Percentiles rank a stretch among this genome's conserved stretches.
These are phyloP conservation scores for Drosophila histrio DNA, from an alignment of 2,888 invertebrate genomes.

Conservation along the genomic window DNA sequence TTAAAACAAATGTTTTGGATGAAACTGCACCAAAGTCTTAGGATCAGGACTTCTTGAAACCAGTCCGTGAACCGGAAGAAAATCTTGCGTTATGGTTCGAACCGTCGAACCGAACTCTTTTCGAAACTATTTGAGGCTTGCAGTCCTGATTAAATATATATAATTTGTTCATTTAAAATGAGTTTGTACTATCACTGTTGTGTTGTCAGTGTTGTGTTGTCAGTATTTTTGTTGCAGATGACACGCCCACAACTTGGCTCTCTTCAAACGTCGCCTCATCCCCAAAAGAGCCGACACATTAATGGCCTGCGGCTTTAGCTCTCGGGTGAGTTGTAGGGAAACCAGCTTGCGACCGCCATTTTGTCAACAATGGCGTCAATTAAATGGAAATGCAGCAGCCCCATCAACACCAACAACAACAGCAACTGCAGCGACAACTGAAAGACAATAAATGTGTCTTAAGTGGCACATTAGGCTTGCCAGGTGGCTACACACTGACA, in stretches of 20 bases:
- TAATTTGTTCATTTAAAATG: too few species aligned
- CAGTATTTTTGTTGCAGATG: constrained; percentile 1
- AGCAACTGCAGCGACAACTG: constrained; percentile 20
- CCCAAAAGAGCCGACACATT: constrained; percentile 33
- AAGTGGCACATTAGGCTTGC: constrained; percentile 75
- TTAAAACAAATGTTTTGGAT: too few species aligned
- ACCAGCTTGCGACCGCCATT: constrained; percentile 65
- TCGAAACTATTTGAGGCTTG: too few species aligned
- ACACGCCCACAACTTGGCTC: constrained; percentile 26
- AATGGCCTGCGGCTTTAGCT: constrained; percentile 56
- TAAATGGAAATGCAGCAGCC: constrained; percentile 73
- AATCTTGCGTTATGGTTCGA: too few species aligned
- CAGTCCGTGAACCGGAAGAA: too few species aligned
- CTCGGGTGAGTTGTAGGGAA: constrained; percentile 24
- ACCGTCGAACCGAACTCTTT: too few species aligned
- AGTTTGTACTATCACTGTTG: not conserved
- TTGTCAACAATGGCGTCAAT: constrained; percentile 79
- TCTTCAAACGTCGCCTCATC: constrained; percentile 3
- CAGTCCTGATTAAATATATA: too few species aligned
- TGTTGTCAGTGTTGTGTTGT: constrained; percentile 11
- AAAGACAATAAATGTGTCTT: constrained; percentile 78
- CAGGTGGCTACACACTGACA: constrained; percentile 50
- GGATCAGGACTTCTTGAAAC: too few species aligned
- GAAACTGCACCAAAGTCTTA: too few species aligned
- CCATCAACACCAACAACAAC: constrained; percentile 29